These are phyloP conservation scores for Xiphorhynchus elegans DNA, from an alignment of 2,113 vertebrate genomes.

Conservation along the genomic window DNA sequence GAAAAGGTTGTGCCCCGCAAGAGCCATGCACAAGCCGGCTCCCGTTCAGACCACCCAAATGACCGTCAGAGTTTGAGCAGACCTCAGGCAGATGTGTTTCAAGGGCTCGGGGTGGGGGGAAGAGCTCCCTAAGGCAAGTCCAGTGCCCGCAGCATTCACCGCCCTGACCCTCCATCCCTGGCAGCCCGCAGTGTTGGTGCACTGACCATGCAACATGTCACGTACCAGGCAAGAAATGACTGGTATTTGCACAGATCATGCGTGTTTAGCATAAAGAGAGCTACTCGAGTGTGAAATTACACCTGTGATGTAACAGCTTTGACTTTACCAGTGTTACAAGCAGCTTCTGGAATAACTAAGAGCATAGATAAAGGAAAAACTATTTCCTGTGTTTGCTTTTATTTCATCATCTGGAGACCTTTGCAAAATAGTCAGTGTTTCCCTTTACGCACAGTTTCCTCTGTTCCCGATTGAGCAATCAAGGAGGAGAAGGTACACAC, in stretches of 20 bases:
- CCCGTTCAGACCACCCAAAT: not conserved
- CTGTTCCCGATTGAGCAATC: not conserved
- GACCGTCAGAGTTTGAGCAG: not conserved
- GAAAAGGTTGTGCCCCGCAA: not conserved
- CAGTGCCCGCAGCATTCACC: not conserved
- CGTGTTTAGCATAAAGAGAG: not conserved
- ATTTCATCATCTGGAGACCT: not conserved
- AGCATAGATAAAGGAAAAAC: not conserved
- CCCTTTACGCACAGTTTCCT: not conserved
- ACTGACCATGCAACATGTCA: not conserved
- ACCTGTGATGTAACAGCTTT: not conserved
- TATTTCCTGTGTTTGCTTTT: not conserved
- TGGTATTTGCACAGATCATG: not conserved
- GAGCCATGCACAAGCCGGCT: not conserved
- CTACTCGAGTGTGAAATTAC: not conserved
- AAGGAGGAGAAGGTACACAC: not conserved
- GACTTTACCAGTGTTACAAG: not conserved
- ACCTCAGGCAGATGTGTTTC: not conserved
- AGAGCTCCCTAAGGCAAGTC: not conserved
- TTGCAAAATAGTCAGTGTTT: not conserved
- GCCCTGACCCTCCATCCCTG: accelerated
- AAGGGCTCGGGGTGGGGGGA: not conserved
- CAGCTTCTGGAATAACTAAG: not conserved
- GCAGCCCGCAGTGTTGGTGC: not conserved
- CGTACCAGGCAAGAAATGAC: accelerated